phyloP scores from a whole-genome alignment of 2,888 invertebrate genomes.

The Ichneumoninae sp. region DNA sequence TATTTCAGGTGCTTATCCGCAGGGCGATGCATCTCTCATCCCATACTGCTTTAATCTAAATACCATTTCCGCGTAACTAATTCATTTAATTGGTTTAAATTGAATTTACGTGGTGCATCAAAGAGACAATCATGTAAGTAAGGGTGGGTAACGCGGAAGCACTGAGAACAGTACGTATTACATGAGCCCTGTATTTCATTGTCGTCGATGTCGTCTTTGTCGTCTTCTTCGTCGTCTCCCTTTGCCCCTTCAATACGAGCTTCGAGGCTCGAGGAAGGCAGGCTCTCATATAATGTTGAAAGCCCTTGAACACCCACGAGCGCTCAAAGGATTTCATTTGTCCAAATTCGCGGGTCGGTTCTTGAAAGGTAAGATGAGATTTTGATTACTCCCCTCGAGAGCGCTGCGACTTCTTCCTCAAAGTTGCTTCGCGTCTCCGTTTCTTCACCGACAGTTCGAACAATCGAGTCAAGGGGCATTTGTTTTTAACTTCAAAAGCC shows the following conservation, averaged over 20 bases:
- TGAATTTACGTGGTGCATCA: not conserved
- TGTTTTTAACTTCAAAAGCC: not conserved
- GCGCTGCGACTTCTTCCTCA: not conserved
- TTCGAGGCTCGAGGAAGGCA: conserved; percentile 32
- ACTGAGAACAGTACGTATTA: not conserved
- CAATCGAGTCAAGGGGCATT: not conserved
- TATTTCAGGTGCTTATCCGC: not conserved
- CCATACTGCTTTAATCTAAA: not conserved
- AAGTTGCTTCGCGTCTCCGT: not conserved
- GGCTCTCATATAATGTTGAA: not conserved
- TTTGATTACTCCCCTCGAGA: conserved; percentile 24
- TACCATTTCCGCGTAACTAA: not conserved
- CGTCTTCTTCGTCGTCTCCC: conserved; percentile 21
- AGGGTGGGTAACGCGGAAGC: not conserved
- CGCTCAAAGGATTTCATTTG: conserved; percentile 54
- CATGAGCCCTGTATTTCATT: not conserved
- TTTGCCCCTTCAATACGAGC: conserved; percentile 25
- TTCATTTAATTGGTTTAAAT: not conserved
- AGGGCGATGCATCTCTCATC: not conserved
- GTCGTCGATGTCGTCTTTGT: conserved; percentile 24
- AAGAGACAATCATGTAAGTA: conserved; percentile 26
- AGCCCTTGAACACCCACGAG: conserved; percentile 10
- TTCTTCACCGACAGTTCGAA: not conserved
- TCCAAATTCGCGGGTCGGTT: conserved; percentile 33
- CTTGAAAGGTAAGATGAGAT: conserved; percentile 28